phyloP scores from a whole-genome alignment of 1,140 invertebrate species.

The Danaus melanippus region DNA sequence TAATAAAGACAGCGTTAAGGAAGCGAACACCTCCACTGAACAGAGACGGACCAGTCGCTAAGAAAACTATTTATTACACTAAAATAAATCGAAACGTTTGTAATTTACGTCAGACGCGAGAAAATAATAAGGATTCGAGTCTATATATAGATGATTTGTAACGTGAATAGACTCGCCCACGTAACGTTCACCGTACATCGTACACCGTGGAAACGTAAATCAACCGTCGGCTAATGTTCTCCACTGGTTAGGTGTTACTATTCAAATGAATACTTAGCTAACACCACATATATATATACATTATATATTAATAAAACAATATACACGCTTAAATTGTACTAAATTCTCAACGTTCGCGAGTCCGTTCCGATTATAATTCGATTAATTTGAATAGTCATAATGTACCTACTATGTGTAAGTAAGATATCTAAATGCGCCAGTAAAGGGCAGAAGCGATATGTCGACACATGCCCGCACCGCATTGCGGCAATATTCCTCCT shows the following conservation, averaged over 20 bases:
- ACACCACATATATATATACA: not conserved
- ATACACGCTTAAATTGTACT: not conserved
- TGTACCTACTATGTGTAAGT: not conserved
- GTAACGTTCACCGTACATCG: slow-evolving; percentile 22
- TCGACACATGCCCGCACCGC: slow-evolving; percentile 61
- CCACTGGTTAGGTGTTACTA: slow-evolving; percentile 7
- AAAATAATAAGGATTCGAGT: slow-evolving; percentile 62
- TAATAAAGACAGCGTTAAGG: too few relatives aligned
- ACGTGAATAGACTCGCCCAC: slow-evolving; percentile 67
- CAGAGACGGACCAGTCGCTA: not conserved
- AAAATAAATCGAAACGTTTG: slow-evolving; percentile 46
- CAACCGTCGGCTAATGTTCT: slow-evolving; percentile 64
- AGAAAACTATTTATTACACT: slow-evolving; percentile 22
- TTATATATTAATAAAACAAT: slow-evolving; percentile 7
- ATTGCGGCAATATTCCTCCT: slow-evolving; percentile 63
- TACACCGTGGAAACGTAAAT: slow-evolving; percentile 46
- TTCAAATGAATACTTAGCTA: not conserved
- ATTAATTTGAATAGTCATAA: not conserved
- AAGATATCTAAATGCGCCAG: slow-evolving; percentile 33
- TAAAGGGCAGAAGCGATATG: slow-evolving; percentile 63
- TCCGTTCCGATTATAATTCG: slow-evolving; percentile 1
- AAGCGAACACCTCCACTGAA: not conserved
- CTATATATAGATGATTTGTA: slow-evolving; percentile 67
- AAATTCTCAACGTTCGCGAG: not conserved
- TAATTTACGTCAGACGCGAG: slow-evolving; percentile 50